These are phyloP conservation scores for Melinaea menophilus DNA, from an alignment of 2,888 invertebrate genomes.

Conservation along the genomic window DNA sequence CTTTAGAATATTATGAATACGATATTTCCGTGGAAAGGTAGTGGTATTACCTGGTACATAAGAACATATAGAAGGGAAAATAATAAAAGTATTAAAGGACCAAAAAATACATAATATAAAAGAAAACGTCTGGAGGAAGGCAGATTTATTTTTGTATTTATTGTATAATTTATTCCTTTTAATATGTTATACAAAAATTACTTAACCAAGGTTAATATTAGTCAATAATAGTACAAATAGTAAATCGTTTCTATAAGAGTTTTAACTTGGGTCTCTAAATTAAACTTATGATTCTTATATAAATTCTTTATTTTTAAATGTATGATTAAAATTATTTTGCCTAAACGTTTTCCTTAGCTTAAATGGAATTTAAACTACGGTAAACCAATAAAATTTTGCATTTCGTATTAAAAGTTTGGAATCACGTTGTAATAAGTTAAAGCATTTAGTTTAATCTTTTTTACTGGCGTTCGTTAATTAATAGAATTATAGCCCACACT, in stretches of 20 bases:
- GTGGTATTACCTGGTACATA: conserved; percentile 28
- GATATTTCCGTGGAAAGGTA: conserved; percentile 37
- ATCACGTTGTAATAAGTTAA: conserved; percentile 3
- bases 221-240: too few species aligned
- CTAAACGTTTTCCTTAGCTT: not conserved
- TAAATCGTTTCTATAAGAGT: too few species aligned
- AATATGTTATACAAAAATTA: too few species aligned
- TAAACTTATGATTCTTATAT: not conserved
- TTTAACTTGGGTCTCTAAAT: too few species aligned
- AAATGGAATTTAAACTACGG: not conserved
- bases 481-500: not conserved
- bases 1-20: conserved; percentile 57
- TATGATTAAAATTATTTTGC: not conserved
- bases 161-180: not conserved
- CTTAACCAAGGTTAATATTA: too few species aligned
- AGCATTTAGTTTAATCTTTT: conserved; percentile 3
- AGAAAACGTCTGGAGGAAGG: not conserved
- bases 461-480: not conserved
- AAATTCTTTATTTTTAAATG: not conserved
- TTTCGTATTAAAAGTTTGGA: conserved; percentile 2
- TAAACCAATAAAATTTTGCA: conserved; percentile 5
- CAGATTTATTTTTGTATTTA: conserved; percentile 3
- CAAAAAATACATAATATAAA: conserved; percentile 1
- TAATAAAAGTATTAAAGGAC: conserved; percentile 6
- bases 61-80: conserved; percentile 20